Evolutionary conservation across 2,113 vertebrate species (phyloP), one percentile per base, ranked within the genome.

Genomic region (Pseudonaja textilis): DNA sequence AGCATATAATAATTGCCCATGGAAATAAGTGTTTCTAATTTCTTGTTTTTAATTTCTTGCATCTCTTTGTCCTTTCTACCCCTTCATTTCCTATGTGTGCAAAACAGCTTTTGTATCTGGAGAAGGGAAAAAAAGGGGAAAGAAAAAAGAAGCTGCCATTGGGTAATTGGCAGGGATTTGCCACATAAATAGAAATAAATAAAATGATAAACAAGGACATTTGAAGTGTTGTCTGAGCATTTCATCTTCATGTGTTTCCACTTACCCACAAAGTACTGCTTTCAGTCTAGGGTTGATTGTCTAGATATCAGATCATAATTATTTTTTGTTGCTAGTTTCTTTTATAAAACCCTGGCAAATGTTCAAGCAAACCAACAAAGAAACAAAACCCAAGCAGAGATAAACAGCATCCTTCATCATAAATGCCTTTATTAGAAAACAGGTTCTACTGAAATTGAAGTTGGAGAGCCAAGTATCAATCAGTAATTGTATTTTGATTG

Each of bases 371-470:
- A 16, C 56, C 93, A 95, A 64, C 86, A 86, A 61, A 64, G 90
- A 20, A 39, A 56, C 25, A 64, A 23, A 52, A 39, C 10, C 2
- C 25, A 54, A 61, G n/a, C 34, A 81, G 20, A 81, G 34, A 81
- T 39, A 81, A 57, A 47, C 11, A 88, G 47, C 94, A 95, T 93
- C 56, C 52, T 9, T 5, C 61, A 47, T 93, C 54, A 88, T 64
- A 94, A 92, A 92, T 45, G 92, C 89, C 94, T 93, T 96, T 95
- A 93, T 86, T 86, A 56, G n/a, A 26, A 94, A 94, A 89, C 54
- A 94, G 57, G 81, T 92, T 85, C 86, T 55, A 50, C 9, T 64
- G 47, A 90, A 93, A 93, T 52, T 42, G 25, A 26, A 47, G 18
- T 57, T 92, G 54, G 11, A 34, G 85, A 29, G 88, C 39, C 34